These are phyloP conservation scores for Boulengeromyrus knoepffleri DNA, from an alignment of 2,113 vertebrate species.

Conservation along the genomic window DNA sequence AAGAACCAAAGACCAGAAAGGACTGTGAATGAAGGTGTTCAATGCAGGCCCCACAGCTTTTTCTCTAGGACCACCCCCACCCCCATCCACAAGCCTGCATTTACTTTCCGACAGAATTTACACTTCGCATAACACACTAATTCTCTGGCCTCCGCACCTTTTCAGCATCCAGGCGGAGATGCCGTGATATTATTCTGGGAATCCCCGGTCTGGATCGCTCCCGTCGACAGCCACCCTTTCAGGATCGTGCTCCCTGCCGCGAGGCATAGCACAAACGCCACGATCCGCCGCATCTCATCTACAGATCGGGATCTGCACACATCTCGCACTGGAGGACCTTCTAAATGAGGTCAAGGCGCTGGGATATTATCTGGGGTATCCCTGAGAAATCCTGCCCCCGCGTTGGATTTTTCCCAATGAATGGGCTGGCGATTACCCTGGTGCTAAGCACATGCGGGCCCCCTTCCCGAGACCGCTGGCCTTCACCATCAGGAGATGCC, in stretches of 20 bases:
- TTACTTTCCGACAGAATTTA: conserved; percentile 20
- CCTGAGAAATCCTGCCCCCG: background rate
- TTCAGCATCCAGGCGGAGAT: background rate
- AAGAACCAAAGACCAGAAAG: conserved; percentile 40
- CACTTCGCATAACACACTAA: conserved; percentile 4
- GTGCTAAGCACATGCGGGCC: conserved; percentile 37
- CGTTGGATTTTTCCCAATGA: background rate
- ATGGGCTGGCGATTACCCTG: conserved; percentile 42
- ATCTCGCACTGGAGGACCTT: background rate
- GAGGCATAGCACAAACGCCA: background rate
- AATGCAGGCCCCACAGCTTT: conserved; percentile 38
- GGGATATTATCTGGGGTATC: background rate
- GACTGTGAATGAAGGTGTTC: conserved; percentile 42
- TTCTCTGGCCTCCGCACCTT: conserved; percentile 4
- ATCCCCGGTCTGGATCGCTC: background rate
- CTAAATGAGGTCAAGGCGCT: background rate
- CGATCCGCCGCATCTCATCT: background rate
- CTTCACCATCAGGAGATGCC: conserved; percentile 39
- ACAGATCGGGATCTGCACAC: background rate
- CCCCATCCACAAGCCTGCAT: background rate
- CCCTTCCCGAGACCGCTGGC: conserved; percentile 13
- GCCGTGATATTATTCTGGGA: background rate
- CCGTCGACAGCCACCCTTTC: background rate
- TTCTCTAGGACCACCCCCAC: conserved; percentile 24
- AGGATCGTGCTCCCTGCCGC: background rate